Conservation (phyloP, 2,797 vertebrate species). For the Tangara arthus region DNA sequence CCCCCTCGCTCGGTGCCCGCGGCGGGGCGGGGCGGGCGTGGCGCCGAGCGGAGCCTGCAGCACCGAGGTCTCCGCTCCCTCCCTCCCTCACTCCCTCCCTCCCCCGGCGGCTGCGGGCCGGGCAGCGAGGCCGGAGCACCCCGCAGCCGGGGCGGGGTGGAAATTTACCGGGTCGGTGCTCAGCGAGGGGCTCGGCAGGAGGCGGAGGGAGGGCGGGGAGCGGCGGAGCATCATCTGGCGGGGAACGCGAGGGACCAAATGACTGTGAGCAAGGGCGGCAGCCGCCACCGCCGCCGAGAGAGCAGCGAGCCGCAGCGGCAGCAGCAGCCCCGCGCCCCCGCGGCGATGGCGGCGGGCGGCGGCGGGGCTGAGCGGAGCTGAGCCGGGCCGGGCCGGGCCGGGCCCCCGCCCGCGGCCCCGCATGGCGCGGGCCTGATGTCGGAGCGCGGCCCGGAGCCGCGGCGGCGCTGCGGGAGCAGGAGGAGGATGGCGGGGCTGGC, state of each 20-base stretch:
- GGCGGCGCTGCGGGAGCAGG: constrained; percentile 42
- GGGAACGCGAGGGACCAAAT: constrained; percentile 26
- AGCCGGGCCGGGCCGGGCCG: not conserved
- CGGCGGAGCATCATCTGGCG: constrained; percentile 3
- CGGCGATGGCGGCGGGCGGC: not conserved
- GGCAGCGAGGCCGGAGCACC: not conserved
- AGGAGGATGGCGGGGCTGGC: constrained; percentile 70
- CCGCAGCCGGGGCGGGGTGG: not conserved
- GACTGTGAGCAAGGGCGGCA: not conserved
- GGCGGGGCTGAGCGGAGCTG: not conserved
- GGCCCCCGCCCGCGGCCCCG: not conserved
- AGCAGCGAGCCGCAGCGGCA: not conserved
- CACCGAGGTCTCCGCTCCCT: not conserved
- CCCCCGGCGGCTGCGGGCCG: not conserved
- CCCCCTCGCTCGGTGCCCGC: not conserved
- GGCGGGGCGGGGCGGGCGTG: not conserved
- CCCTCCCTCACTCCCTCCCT: not conserved
- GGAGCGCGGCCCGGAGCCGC: not conserved
- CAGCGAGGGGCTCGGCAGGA: not conserved
- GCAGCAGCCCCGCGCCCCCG: not conserved
- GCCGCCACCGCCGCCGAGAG: not conserved
- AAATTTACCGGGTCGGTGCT: constrained; percentile 57
- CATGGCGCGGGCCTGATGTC: not conserved
- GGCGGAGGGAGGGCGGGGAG: not conserved
- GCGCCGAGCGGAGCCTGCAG: not conserved